phyloP scores from a whole-genome alignment of 1,140 invertebrate species.

The Steinernema feltiae region DNA sequence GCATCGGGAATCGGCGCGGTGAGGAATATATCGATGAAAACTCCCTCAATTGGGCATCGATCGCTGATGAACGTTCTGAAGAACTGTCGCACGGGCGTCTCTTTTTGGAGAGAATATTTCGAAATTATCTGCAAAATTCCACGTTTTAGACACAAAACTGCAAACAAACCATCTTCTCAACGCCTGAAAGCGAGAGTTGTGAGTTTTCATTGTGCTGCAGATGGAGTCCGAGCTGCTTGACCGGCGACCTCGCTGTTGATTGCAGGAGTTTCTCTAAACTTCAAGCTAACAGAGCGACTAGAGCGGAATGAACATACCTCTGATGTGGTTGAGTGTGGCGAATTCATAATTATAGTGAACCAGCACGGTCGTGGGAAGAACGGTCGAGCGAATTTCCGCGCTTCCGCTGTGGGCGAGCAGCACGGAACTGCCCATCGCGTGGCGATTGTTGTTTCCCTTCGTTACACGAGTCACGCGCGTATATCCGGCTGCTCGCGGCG shows the following conservation, averaged over 20 bases:
- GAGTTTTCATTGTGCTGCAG: not conserved
- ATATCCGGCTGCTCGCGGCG: not conserved
- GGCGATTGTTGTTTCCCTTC: not conserved
- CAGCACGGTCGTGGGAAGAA: not conserved
- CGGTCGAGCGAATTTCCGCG: not conserved
- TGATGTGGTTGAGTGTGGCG: not conserved
- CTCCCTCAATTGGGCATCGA: too few relatives aligned
- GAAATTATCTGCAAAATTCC: not conserved
- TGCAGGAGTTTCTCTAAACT: not conserved
- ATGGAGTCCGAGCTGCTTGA: not conserved
- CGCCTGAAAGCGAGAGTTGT: not conserved
- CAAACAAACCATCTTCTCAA: not conserved
- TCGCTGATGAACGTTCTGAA: too few relatives aligned
- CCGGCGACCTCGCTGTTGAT: not conserved
- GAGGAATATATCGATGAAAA: too few relatives aligned
- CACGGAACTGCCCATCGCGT: not conserved
- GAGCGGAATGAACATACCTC: too few relatives aligned
- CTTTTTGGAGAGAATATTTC: too few relatives aligned
- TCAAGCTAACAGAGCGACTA: not conserved
- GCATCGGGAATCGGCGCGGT: too few relatives aligned
- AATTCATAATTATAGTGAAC: constrained; percentile 7
- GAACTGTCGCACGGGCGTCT: too few relatives aligned
- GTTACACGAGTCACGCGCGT: too few relatives aligned
- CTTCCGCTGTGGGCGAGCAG: constrained; percentile 10
- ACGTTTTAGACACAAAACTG: not conserved